Percentiles rank a stretch among this genome's conserved stretches.
Conservation (phyloP, 2,113 vertebrate genomes). For the Psilopogon haemacephalus region DNA sequence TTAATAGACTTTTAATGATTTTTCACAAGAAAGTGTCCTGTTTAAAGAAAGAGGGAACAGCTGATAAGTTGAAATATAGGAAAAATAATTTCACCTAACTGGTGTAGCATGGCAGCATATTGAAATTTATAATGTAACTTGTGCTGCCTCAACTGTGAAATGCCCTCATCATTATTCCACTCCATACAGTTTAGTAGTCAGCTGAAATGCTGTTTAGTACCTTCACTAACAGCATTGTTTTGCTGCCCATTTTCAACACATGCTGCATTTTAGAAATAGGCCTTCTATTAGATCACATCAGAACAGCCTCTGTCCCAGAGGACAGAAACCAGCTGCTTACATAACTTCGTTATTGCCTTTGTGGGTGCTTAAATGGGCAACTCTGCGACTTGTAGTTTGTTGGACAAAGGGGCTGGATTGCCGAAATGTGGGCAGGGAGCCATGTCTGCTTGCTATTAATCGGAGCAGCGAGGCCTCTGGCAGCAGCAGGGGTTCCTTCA, state of each 20-base stretch:
- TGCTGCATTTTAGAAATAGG: background rate
- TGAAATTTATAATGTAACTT: background rate
- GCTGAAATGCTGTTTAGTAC: background rate
- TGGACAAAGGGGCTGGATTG: background rate
- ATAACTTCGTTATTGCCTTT: background rate
- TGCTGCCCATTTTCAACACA: background rate
- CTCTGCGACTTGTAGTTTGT: background rate
- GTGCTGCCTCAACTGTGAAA: background rate
- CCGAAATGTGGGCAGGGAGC: background rate
- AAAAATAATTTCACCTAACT: background rate
- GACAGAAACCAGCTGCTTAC: background rate
- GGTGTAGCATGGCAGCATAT: background rate
- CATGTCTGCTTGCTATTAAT: no score
- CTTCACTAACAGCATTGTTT: background rate
- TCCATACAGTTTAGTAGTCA: background rate
- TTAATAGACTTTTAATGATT: background rate
- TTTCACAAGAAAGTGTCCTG: background rate
- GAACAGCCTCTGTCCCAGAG: background rate
- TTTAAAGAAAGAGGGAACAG: background rate
- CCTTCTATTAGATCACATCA: background rate
- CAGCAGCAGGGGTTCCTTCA: accelerated
- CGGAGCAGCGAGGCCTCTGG: accelerated
- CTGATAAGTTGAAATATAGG: background rate
- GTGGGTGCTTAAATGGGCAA: background rate
- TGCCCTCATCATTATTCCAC: background rate